A percentile compares a stretch with the other conserved stretches of the same genome.
phyloP scores from a whole-genome alignment of 1,140 invertebrate genomes.

The Drosophila parvula region DNA sequence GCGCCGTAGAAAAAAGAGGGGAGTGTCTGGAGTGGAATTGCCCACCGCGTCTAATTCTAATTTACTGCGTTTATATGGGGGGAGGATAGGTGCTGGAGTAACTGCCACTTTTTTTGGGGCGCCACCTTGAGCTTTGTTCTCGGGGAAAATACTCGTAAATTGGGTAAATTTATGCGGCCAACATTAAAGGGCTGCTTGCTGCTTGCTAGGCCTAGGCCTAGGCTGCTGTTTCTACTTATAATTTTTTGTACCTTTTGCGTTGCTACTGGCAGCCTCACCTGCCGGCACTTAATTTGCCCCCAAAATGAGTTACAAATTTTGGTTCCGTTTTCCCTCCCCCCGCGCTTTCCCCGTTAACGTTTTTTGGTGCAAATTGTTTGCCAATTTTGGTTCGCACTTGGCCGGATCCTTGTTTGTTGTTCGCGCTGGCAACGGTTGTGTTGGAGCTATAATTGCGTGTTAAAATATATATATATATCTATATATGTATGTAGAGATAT shows the following conservation, averaged over 20 bases:
- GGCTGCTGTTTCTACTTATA: conserved; percentile 1
- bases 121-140: conserved; percentile 47
- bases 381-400: conserved; percentile 61
- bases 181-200: conserved; percentile 59
- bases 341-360: neutral
- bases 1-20: conserved; percentile 22
- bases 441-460: conserved; percentile 61
- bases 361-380: conserved; percentile 57
- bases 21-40: conserved; percentile 63
- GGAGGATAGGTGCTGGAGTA: conserved; percentile 13
- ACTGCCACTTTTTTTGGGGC: conserved; percentile 36
- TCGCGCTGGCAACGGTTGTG: conserved; percentile 49
- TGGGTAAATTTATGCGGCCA: conserved; percentile 60
- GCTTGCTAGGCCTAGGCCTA: conserved; percentile 2
- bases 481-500: conserved; percentile 10
- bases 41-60: conserved; percentile 73
- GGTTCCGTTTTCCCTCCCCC: conserved; percentile 12
- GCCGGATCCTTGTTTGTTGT: conserved; percentile 46
- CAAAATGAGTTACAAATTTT: conserved; percentile 75
- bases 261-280: conserved; percentile 38
- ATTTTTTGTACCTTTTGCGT: neutral
- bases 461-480: conserved; percentile 33
- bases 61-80: conserved; percentile 69
- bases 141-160: conserved; percentile 50
- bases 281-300: conserved; percentile 60